These are phyloP conservation scores for Tenthredo livida DNA, from an alignment of 2,888 invertebrate species.

Conservation along the genomic window DNA sequence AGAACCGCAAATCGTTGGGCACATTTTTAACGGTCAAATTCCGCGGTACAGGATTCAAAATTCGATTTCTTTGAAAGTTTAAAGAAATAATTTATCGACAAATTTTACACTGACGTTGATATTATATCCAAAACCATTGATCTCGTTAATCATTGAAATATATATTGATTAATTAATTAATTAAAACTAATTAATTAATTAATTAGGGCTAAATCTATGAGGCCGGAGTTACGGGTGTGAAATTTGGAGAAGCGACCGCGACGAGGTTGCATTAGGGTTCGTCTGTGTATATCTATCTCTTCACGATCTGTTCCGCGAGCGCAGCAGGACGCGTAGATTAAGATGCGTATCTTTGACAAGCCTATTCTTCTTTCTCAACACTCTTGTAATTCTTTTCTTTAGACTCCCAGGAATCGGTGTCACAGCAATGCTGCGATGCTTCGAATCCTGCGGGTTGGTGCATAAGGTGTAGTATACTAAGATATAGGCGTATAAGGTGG, in stretches of 20 bases:
- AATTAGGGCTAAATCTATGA: background rate
- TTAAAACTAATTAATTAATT: background rate
- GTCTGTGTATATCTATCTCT: conserved; percentile 18
- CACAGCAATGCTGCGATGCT: conserved; percentile 8
- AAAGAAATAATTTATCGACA: background rate
- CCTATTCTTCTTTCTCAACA: conserved; percentile 52
- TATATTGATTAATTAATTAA: no score
- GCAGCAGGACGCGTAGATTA: conserved; percentile 48
- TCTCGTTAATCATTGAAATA: no score
- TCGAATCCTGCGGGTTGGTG: background rate
- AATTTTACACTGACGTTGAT: no score
- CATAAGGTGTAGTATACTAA: background rate
- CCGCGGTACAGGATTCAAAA: background rate
- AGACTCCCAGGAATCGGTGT: conserved; percentile 22
- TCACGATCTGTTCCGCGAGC: conserved; percentile 29
- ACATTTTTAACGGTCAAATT: conserved; percentile 10
- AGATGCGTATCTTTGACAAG: conserved; percentile 51
- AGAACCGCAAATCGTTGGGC: background rate
- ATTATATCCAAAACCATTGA: no score
- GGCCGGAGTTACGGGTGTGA: background rate
- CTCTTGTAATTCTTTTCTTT: conserved; percentile 38
- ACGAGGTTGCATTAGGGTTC: background rate
- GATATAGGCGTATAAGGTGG: background rate
- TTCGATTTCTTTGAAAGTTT: background rate
- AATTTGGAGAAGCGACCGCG: background rate